phyloP scores from a whole-genome alignment of 2,113 vertebrate genomes.

The rabbit (Oryctolagus cuniculus) region mOryCun1.1 NC_091442.1:67558001-67558500 shows the following conservation, averaged over 20 bases:
- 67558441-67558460: too few species aligned
- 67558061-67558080: background rate
- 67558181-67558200: background rate
- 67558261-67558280: background rate
- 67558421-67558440: too few species aligned
- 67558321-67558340: background rate
- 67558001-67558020: too few species aligned
- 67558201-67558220: background rate
- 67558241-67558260: background rate
- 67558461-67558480: too few species aligned
- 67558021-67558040: too few species aligned
- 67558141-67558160: too few species aligned
- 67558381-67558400: constrained; percentile 14
- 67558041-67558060: too few species aligned
- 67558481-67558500: too few species aligned
- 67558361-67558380: background rate
- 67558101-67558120: background rate
- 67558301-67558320: background rate
- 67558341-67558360: background rate
- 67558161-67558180: background rate
- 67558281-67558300: background rate
- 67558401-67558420: background rate
- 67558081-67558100: background rate
- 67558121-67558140: background rate
- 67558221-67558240: too few species aligned